Evolutionary conservation across 2,888 invertebrate genomes (phyloP), one percentile per base, ranked within the genome.

Genomic region (Euplagia quadripunctaria): DNA sequence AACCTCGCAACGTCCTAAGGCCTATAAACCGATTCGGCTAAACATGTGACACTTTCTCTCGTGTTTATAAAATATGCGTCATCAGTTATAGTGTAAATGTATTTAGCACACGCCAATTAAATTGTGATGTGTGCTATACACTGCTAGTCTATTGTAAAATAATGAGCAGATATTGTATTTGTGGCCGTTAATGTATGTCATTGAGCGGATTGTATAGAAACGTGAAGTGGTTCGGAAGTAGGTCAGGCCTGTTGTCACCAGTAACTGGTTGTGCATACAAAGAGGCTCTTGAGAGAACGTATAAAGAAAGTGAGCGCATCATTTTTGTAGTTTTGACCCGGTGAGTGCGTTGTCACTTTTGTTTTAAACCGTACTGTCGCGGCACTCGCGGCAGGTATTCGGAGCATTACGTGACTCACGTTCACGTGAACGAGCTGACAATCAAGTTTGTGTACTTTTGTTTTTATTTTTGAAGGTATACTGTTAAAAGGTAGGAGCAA

Each of bases 291-390:
- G 84, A 77, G 82, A 82, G 85, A 85, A 84, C 87, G 87, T 87
- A 85, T 86, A 82, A 92, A 92, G 94, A 94, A 94, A 94, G 94
- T 91, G 88, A 92, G 88, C 52, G 77, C 68, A 79, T 79, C 77
- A 86, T 86, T 89, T 85, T 86, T 72, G 83, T 78, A 79, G 82
- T 78, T 85, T 80, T 77, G 77, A 85, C 82, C 68, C 20, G 71
- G 65, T 74, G 66, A 74, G 58, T 80, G 76, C 74, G 82, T 83
- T 80, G 70, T 83, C 72, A 77, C 76, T 83, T 80, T 81, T 80
- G 82, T 82, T 83, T 79, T 73, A 81, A 79, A 67, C 71, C 65
- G 79, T 82, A 72, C 79, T 78, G 79, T 70, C 79, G 72, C 75
- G 70, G 42, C 55, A 49, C 78, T 70, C 79, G 72, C 75, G 70